Conservation (phyloP, 2,888 invertebrate genomes). For the Plagiodera versicolora region DNA sequence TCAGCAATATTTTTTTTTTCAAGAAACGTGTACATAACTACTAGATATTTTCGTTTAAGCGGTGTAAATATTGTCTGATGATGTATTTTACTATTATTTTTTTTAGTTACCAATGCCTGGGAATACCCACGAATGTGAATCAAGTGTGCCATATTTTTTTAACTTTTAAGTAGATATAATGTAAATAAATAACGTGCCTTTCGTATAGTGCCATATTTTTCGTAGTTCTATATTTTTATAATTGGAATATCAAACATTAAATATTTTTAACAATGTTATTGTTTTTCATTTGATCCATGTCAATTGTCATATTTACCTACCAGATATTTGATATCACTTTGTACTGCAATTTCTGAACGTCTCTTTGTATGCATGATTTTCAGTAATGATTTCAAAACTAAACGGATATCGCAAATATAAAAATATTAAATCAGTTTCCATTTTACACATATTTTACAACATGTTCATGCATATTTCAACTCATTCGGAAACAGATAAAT, state of each 20-base stretch:
- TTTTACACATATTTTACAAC: not conserved
- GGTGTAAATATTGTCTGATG: not conserved
- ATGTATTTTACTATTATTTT: not conserved
- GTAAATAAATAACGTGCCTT: conserved; percentile 8
- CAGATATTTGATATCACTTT: too few species aligned
- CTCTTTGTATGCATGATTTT: too few species aligned
- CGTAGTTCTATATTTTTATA: conserved; percentile 23
- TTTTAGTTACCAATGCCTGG: not conserved
- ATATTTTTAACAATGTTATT: too few species aligned
- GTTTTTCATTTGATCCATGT: too few species aligned
- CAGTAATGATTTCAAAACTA: too few species aligned
- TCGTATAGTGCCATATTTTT: conserved; percentile 16
- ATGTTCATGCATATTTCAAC: not conserved
- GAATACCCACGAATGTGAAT: conserved; percentile 2
- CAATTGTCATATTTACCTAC: too few species aligned
- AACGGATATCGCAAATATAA: too few species aligned
- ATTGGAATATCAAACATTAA: conserved; percentile 13
- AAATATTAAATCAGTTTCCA: not conserved
- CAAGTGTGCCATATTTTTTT: conserved; percentile 13
- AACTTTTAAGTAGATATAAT: not conserved
- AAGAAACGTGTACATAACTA: too few species aligned
- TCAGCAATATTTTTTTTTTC: not conserved
- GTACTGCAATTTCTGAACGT: too few species aligned
- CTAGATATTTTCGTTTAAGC: too few species aligned
- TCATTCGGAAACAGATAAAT: too few species aligned